Conservation (phyloP, 2,113 vertebrate genomes). For the Cyprinus carpio region DNA sequence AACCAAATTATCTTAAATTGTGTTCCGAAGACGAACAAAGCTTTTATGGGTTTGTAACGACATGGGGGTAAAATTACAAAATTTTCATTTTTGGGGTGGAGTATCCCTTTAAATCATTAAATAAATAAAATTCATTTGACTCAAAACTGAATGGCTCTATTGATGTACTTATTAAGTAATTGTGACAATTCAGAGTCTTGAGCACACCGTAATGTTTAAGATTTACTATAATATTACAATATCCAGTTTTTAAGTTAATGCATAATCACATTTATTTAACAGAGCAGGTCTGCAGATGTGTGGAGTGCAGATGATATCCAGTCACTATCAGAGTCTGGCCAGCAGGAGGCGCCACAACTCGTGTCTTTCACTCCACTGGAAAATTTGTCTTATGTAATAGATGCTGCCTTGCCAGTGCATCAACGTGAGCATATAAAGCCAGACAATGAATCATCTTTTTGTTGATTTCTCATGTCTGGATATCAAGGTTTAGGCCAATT, state of each 20-base stretch:
- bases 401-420: neutral
- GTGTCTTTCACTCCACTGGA: neutral
- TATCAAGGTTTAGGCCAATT: neutral
- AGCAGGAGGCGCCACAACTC: neutral
- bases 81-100: too few relatives aligned
- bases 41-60: too few relatives aligned
- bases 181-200: neutral
- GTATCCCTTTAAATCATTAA: neutral
- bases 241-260: neutral
- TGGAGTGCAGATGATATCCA: neutral
- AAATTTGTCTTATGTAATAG: neutral
- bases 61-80: too few relatives aligned
- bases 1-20: too few relatives aligned
- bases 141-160: neutral
- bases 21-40: too few relatives aligned
- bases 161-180: neutral
- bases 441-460: constrained; percentile 4
- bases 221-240: neutral
- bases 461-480: neutral
- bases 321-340: neutral
- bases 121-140: neutral
- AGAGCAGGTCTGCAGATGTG: neutral
- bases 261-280: neutral
- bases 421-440: neutral
- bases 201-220: neutral